A percentile compares a stretch with the other conserved stretches of the same genome.
These are phyloP conservation scores for Oreonectes daqikongensis DNA, from an alignment of 2,797 vertebrate species.

Conservation along the genomic window DNA sequence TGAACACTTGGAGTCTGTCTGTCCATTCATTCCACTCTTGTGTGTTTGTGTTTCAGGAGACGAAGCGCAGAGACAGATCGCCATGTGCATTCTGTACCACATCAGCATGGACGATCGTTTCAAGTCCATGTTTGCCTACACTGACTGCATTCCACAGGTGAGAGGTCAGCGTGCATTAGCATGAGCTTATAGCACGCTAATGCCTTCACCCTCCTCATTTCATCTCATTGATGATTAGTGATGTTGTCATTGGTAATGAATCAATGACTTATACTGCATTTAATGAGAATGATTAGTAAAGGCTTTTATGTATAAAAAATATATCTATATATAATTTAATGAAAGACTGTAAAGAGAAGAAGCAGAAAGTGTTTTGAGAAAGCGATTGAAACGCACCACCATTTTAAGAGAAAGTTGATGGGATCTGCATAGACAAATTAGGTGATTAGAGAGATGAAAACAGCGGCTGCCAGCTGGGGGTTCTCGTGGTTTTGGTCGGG, in stretches of 20 bases:
- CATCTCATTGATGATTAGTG: neutral
- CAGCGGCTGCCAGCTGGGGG: constrained; percentile 27
- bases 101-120: constrained; percentile 92
- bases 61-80: constrained; percentile 89
- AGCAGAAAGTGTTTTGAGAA: neutral
- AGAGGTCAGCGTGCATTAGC: constrained; percentile 54
- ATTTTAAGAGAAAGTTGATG: constrained; percentile 4
- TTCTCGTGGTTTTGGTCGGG: constrained; percentile 33
- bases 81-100: constrained; percentile 93
- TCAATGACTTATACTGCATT: neutral
- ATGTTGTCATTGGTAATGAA: neutral
- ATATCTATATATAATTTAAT: neutral
- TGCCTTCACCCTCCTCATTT: neutral
- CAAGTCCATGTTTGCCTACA: constrained; percentile 92
- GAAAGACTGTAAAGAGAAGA: neutral
- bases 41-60: constrained; percentile 79
- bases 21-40: constrained; percentile 25
- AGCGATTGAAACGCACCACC: neutral
- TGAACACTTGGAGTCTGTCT: neutral
- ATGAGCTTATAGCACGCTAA: constrained; percentile 20
- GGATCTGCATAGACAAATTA: constrained; percentile 9
- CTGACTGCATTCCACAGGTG: constrained; percentile 94
- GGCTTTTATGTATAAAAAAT: too few relatives aligned
- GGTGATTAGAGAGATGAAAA: constrained; percentile 23
- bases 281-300: neutral